Conservation (phyloP, 1,140 invertebrate genomes). For the Cyclina sinensis region DNA sequence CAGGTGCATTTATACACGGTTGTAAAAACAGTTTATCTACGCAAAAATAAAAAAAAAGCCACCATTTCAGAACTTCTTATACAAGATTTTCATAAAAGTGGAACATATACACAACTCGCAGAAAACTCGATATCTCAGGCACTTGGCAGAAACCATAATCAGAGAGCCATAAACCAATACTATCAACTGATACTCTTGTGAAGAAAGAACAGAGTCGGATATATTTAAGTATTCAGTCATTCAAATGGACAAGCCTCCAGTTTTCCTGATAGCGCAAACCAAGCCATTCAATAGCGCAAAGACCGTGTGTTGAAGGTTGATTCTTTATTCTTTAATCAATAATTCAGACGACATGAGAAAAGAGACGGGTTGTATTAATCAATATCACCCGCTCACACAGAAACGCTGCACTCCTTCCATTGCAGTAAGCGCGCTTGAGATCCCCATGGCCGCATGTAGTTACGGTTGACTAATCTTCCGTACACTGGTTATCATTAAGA, state of each 20-base stretch:
- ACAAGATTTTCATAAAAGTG: too few relatives aligned
- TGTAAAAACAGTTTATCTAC: too few relatives aligned
- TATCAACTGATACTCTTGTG: neutral
- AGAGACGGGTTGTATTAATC: constrained; percentile 18
- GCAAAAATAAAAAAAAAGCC: too few relatives aligned
- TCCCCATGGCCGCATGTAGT: neutral
- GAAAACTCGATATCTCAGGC: neutral
- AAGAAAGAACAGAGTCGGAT: neutral
- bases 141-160: neutral
- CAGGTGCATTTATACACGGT: too few relatives aligned
- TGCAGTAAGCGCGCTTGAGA: neutral
- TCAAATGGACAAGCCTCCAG: constrained; percentile 11
- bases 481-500: too few relatives aligned
- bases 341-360: constrained; percentile 50
- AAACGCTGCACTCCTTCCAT: neutral
- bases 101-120: neutral
- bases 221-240: constrained; percentile 1
- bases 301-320: constrained; percentile 14
- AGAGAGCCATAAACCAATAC: constrained; percentile 4
- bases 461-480: neutral
- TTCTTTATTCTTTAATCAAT: constrained; percentile 52
- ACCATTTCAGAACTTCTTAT: too few relatives aligned
- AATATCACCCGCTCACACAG: neutral
- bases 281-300: neutral
- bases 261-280: constrained; percentile 24